Evolutionary conservation across 2,797 vertebrate species (phyloP), one percentile per base, ranked within the genome.

Genomic region (Coccyzus lansbergi): DNA sequence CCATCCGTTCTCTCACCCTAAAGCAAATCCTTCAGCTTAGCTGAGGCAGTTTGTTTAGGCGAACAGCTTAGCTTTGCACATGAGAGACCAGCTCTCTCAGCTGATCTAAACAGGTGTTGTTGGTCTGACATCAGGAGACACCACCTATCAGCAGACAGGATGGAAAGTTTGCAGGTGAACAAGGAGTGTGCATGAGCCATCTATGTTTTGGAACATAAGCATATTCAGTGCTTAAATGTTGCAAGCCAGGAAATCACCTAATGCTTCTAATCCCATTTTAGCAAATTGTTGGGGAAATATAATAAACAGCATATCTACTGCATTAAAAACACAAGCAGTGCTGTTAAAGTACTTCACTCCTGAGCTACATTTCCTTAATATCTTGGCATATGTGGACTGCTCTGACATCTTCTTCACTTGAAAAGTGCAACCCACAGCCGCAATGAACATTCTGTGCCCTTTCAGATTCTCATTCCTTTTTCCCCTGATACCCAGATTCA

Each of bases 61-160:
- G 83, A 85, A 80, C 3, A 74, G 88, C 83, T 93, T 46, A 65
- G 83, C 64, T 96, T 14, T 82, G 81, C 75, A 84, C 48, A 48
- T 40, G 55, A 2, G 48, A 53, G 86, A 74, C 36, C 8, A 38
- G 36, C 19, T 90, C 77, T 53, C 90, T 46, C 88, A 63, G 93
- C 63, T 69, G 74, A 63, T 58, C 55, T 12, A 6, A 33, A 12
- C 88, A 84, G 65, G 55, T 91, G 87, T 68, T 40, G 18, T 1
- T 10, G 60, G 7, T 46, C 34, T 86, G 55, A 62, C 0, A 0
- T 21, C 77, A 88, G 80, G 28, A 40, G 44, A 74, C 67, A 71
- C 44, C 75, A 90, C 44, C 18, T 46, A 22, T n/a, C 44, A 63
- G 48, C 20, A 44, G 58, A 7, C 10, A 49, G 28, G 34, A 36